Percentiles rank a stretch among this genome's conserved stretches.
phyloP scores from a whole-genome alignment of 1,140 invertebrate genomes.

The Orussus abietinus region DNA sequence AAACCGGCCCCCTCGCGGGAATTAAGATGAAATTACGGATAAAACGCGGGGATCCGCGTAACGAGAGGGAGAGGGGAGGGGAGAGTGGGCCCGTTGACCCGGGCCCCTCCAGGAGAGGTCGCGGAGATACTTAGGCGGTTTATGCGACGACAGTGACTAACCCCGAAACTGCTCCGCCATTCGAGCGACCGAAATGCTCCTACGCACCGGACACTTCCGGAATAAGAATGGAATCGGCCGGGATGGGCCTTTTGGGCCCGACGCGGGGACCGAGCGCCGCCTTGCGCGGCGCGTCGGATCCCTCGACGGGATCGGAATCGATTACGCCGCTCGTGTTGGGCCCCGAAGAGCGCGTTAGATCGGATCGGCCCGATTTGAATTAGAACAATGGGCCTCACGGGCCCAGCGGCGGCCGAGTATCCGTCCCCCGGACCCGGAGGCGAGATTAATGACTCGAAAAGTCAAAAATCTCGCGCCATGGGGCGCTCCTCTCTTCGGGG shows the following conservation, averaged over 20 bases:
- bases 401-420: constrained; percentile 19
- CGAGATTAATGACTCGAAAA: constrained; percentile 41
- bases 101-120: too few species aligned
- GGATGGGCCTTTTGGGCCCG: not conserved
- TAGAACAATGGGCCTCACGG: constrained; percentile 33
- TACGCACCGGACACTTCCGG: constrained; percentile 14
- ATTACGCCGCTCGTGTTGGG: too few species aligned
- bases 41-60: constrained; percentile 34
- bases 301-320: too few species aligned
- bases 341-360: too few species aligned
- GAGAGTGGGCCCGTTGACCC: constrained; percentile 12
- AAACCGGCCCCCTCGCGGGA: constrained; percentile 28
- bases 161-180: not conserved
- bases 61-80: constrained; percentile 16
- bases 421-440: too few species aligned
- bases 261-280: constrained; percentile 16
- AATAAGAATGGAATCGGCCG: constrained; percentile 17
- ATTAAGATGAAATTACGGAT: constrained; percentile 49
- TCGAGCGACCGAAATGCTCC: not conserved
- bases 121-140: too few species aligned
- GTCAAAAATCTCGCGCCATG: constrained; percentile 38
- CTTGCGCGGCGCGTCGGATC: too few species aligned
- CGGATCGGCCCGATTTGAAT: constrained; percentile 36
- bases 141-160: too few species aligned
- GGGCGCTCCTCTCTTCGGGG: constrained; percentile 17